Base-by-base conservation (phyloP, 2,113 vertebrate species). In the Erinaceus europaeus region DNA sequence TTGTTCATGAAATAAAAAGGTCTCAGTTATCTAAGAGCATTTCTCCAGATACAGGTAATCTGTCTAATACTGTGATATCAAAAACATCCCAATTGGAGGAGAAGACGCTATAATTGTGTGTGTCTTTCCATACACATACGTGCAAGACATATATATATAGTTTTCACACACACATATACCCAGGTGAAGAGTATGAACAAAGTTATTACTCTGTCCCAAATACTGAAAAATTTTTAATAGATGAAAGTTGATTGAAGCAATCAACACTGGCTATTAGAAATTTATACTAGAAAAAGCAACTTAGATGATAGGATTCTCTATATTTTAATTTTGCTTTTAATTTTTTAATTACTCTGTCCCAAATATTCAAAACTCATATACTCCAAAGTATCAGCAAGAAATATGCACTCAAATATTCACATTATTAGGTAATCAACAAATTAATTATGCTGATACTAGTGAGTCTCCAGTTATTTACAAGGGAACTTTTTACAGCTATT, bases 351-450 rank as follows among this genome's bases (percentile, higher is more conserved):
- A 57, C 27, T 86, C 42, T 76, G 44, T 23, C 14, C 32, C 25
- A 82, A 55, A 86, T 67, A 83, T 40, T 71, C 74, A 93, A 73
- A n/a, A 77, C 27, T 77, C 21, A 46, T 82, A 67, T 77, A 62
- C 2, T 9, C 71, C 38, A 64, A 73, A 91, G n/a, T n/a, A n/a
- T n/a, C n/a, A n/a, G 82, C 74, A 76, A 89, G 18, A 36, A 79
- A 94, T 53, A 72, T 55, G 20, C 29, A 71, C 6, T 74, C 44
- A 88, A 79, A 88, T 81, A 88, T 67, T 88, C 85, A 80, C 90
- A 86, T 88, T n/a, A n/a, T n/a, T n/a, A 83, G 74, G 36, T 38
- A 69, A 76, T 68, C 17, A 72, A 46, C 21, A 55, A 69, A 85
- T 77, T 59, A 89, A 82, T 78, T 75, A 67, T 82, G 73, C 64